Evolutionary conservation across 2,113 vertebrate genomes (phyloP).

Genomic region (Pelodiscus sinensis): DNA sequence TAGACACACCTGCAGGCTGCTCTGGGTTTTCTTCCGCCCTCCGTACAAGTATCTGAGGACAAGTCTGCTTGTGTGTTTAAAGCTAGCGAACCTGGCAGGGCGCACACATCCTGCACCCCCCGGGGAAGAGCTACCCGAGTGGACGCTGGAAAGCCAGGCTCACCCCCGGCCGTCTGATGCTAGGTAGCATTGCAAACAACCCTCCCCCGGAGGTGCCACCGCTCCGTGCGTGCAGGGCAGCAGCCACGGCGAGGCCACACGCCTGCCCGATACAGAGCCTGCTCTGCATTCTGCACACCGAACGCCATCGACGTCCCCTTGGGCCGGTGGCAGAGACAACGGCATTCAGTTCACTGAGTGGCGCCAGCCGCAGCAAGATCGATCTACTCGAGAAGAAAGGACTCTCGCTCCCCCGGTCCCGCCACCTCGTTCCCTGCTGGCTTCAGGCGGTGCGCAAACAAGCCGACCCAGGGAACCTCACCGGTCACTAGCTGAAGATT

Average conservation of each 20-base stretch:
- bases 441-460: conserved; percentile 28
- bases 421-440: not conserved
- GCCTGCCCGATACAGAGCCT: conserved; percentile 55
- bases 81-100: fast-evolving
- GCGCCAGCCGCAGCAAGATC: conserved; percentile 72
- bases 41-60: not conserved
- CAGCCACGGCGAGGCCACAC: conserved; percentile 50
- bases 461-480: fast-evolving
- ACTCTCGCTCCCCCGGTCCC: conserved; percentile 29
- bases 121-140: fast-evolving
- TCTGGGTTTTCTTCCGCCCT: no score
- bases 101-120: fast-evolving
- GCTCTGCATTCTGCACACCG: conserved; percentile 67
- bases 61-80: fast-evolving
- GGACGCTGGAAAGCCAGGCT: fast-evolving
- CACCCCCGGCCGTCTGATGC: not conserved
- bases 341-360: conserved; percentile 72
- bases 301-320: conserved; percentile 73
- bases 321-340: conserved; percentile 62
- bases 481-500: not conserved
- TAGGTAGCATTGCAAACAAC: not conserved
- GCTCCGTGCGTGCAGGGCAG: not conserved
- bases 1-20: not conserved
- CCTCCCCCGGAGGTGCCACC: not conserved
- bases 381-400: conserved; percentile 71